A percentile compares a stretch with the other conserved stretches of the same genome.
These are phyloP conservation scores for Mesaphorura yosii DNA, from an alignment of 1,140 invertebrate genomes.

Conservation along the genomic window DNA sequence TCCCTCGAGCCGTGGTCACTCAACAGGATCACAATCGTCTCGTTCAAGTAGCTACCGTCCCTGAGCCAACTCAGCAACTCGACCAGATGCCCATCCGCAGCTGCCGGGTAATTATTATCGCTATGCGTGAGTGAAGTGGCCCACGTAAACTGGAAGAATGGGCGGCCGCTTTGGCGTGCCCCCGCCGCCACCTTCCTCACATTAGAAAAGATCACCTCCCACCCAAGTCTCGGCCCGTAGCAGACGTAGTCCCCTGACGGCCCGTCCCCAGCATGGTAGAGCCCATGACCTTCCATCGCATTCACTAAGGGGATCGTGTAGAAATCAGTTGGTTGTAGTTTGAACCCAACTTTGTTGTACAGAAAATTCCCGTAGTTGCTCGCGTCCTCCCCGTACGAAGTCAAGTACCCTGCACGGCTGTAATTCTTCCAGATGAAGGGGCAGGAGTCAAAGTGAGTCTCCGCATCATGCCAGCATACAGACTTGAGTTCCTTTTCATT, in stretches of 20 bases:
- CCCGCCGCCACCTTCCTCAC: too few species aligned
- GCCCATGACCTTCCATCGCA: too few species aligned
- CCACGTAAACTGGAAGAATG: slow-evolving; percentile 24
- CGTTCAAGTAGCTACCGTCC: slow-evolving; percentile 32
- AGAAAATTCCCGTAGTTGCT: too few species aligned
- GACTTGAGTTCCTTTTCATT: slow-evolving; percentile 44
- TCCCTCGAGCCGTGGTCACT: slow-evolving; percentile 88
- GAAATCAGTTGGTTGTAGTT: too few species aligned
- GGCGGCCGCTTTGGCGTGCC: too few species aligned
- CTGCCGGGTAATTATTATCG: slow-evolving; percentile 23
- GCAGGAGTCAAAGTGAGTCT: slow-evolving; percentile 50
- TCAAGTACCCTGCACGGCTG: slow-evolving; percentile 55
- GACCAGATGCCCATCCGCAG: slow-evolving; percentile 29
- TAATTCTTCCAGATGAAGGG: slow-evolving; percentile 68
- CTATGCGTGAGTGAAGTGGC: slow-evolving; percentile 30
- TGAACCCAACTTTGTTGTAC: too few species aligned
- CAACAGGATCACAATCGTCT: slow-evolving; percentile 58
- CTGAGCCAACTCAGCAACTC: slow-evolving; percentile 4
- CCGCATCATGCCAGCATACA: slow-evolving; percentile 33
- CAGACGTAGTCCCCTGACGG: too few species aligned
- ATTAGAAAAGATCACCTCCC: too few species aligned
- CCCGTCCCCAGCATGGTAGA: too few species aligned
- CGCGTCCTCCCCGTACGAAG: slow-evolving; percentile 72
- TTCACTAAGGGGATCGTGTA: too few species aligned
- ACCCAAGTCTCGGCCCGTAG: too few species aligned